Evolutionary conservation across 2,888 invertebrate genomes (phyloP).

Genomic region (Cheilosia variabilis): DNA sequence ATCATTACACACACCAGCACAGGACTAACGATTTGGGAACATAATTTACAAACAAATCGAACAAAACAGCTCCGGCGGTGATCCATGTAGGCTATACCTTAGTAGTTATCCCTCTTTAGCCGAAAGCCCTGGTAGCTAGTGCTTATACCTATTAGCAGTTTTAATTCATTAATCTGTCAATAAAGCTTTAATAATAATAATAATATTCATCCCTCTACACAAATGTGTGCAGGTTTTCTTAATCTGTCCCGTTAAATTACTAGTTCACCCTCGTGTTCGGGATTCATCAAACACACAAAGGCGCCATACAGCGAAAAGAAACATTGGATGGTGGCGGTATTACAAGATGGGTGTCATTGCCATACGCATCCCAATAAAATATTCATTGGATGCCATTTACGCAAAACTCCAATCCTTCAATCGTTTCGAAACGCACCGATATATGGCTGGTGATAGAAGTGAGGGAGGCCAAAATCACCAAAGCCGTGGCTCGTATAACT

Average conservation of each 20-base stretch:
- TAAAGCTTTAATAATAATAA: too few species aligned
- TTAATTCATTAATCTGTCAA: too few species aligned
- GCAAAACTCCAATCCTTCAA: constrained; percentile 42
- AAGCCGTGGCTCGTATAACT: constrained; percentile 44
- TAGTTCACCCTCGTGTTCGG: constrained; percentile 34
- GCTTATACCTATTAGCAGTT: too few species aligned
- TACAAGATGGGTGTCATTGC: constrained; percentile 43
- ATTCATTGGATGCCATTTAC: constrained; percentile 67
- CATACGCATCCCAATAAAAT: constrained; percentile 59
- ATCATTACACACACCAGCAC: too few species aligned
- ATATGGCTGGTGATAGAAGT: not conserved
- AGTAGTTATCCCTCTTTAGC: too few species aligned
- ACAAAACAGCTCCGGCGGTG: too few species aligned
- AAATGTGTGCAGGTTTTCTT: constrained; percentile 43
- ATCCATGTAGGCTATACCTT: too few species aligned
- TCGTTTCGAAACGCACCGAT: constrained; percentile 46
- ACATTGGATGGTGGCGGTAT: constrained; percentile 8
- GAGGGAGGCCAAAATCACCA: constrained; percentile 26
- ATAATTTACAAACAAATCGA: too few species aligned
- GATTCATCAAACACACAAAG: constrained; percentile 47
- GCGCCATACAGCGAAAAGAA: constrained; percentile 25
- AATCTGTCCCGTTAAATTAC: constrained; percentile 46
- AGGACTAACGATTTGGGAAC: too few species aligned
- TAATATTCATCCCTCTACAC: not conserved
- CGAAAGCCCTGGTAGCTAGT: too few species aligned